A percentile compares a stretch with the other conserved stretches of the same genome.
phyloP scores from a whole-genome alignment of 1,140 invertebrate genomes.

The Euschistus heros region DNA sequence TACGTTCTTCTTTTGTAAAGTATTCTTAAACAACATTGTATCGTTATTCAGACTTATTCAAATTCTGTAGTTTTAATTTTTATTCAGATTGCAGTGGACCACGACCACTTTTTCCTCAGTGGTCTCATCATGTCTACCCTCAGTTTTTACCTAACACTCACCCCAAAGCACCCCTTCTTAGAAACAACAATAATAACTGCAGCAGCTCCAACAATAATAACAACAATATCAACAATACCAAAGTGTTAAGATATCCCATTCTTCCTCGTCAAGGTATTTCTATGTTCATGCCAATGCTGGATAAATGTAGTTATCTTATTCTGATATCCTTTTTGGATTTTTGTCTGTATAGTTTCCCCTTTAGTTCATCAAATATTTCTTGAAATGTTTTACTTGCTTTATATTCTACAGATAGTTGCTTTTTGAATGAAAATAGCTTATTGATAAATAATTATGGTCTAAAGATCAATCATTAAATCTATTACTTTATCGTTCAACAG shows the following conservation, averaged over 20 bases:
- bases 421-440: no score
- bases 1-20: no score
- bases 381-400: not conserved
- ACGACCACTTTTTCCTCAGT: slow-evolving; percentile 77
- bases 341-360: not conserved
- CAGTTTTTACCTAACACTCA: slow-evolving; percentile 80
- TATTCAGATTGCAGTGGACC: slow-evolving; percentile 32
- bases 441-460: no score
- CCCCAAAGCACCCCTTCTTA: slow-evolving; percentile 46
- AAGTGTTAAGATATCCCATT: slow-evolving; percentile 28
- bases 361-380: no score
- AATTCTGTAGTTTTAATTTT: slow-evolving; percentile 13
- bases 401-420: no score
- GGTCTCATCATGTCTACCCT: slow-evolving; percentile 84
- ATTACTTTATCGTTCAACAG: no score
- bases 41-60: not conserved
- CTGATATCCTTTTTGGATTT: slow-evolving; percentile 14
- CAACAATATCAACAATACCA: slow-evolving; percentile 33
- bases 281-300: not conserved
- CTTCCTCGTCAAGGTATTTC: slow-evolving; percentile 29
- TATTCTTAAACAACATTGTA: no score
- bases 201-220: slow-evolving; percentile 32
- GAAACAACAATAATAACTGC: slow-evolving; percentile 30
- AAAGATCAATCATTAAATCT: no score
- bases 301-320: slow-evolving; percentile 1